Conservation (phyloP, 2,113 vertebrate genomes). For the Eurypyga helias region DNA sequence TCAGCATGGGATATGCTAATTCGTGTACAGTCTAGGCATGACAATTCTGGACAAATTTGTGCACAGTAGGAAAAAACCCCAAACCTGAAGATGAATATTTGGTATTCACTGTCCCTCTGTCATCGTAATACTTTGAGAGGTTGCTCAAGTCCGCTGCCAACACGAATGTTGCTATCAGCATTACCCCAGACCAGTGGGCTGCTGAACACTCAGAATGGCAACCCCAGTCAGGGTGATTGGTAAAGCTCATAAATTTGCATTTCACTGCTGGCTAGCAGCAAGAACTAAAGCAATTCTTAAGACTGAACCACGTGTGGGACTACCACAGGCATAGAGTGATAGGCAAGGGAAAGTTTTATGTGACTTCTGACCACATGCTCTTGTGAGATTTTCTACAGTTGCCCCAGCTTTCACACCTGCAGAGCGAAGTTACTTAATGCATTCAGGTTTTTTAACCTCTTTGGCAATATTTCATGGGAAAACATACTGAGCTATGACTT, state of each 20-base stretch:
- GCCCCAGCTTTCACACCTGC: not conserved
- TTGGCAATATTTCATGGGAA: not conserved
- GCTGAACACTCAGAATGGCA: not conserved
- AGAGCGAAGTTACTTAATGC: not conserved
- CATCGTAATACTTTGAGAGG: not conserved
- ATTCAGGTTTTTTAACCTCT: not conserved
- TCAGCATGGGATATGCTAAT: not conserved
- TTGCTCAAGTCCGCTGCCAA: not conserved
- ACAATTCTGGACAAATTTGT: not conserved
- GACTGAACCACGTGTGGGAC: not conserved
- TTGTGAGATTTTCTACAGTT: not conserved
- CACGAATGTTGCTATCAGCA: not conserved
- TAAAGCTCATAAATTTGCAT: not conserved
- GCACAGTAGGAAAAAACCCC: not conserved
- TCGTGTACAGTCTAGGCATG: not conserved
- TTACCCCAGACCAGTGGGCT: not conserved
- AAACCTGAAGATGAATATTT: not conserved
- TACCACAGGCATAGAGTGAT: not conserved
- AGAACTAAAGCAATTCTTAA: not conserved
- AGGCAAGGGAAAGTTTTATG: not conserved
- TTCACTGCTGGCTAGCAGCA: not conserved
- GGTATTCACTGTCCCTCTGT: not conserved
- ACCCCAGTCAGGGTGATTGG: not conserved
- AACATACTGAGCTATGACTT: not conserved
- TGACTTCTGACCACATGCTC: not conserved